Evolutionary conservation across 2,888 invertebrate species (phyloP).

Genomic region (Ormyrus rosae): DNA sequence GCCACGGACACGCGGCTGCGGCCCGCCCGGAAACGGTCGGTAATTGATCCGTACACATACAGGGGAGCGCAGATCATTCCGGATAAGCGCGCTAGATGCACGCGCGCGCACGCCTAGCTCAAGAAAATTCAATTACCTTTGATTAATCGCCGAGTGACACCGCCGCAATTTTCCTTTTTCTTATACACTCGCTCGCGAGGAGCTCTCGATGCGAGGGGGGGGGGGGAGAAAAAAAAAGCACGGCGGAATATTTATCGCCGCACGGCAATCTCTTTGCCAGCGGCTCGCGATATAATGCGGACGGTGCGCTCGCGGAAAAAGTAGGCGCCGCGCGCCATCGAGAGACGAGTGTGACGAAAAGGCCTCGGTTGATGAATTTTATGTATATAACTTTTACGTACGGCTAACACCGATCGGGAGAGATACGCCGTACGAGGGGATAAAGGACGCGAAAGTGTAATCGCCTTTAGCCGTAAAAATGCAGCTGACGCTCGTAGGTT

Average conservation of each 20-base stretch:
- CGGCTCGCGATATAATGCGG: conserved; percentile 13
- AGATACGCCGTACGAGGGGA: conserved; percentile 1
- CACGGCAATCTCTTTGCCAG: not conserved
- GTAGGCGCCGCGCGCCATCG: too few relatives aligned
- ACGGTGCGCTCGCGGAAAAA: too few relatives aligned
- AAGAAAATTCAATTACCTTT: conserved; percentile 56
- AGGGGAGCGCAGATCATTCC: too few relatives aligned
- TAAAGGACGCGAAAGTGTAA: conserved; percentile 9
- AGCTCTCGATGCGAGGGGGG: not conserved
- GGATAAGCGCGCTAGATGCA: conserved; percentile 14
- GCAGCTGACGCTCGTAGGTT: not conserved
- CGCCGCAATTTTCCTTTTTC: not conserved
- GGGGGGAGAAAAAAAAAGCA: conserved; percentile 1
- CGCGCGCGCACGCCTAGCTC: not conserved
- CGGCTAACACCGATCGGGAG: conserved; percentile 6
- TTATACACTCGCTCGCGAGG: too few relatives aligned
- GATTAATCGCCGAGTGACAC: conserved; percentile 44
- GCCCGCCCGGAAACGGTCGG: conserved; percentile 46
- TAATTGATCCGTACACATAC: conserved; percentile 49
- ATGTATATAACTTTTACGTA: conserved; percentile 38
- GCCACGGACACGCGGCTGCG: not conserved
- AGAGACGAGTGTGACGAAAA: conserved; percentile 31
- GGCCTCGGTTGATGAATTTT: conserved; percentile 47
- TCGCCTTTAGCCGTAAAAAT: conserved; percentile 36
- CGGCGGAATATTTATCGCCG: conserved; percentile 44